phyloP scores from a whole-genome alignment of 2,113 vertebrate species.

The Climacteris rufus region DNA sequence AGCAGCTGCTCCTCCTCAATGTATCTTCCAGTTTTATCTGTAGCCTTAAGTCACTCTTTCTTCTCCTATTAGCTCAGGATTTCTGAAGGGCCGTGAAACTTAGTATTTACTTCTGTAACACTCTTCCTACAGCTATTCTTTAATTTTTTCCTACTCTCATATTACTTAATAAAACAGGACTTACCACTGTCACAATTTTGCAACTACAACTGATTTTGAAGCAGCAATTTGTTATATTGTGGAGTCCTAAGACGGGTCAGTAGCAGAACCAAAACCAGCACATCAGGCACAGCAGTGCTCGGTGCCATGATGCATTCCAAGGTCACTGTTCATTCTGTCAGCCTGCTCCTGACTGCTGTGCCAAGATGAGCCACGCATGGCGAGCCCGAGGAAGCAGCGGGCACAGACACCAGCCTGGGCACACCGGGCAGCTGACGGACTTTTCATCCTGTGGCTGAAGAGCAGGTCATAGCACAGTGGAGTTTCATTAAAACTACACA shows the following conservation, averaged over 20 bases:
- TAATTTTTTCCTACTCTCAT: background rate
- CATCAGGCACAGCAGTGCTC: background rate
- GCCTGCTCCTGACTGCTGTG: background rate
- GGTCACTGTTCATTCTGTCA: background rate
- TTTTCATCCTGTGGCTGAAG: background rate
- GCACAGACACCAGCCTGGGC: background rate
- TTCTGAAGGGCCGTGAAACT: background rate
- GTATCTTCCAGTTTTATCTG: background rate
- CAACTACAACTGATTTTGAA: background rate
- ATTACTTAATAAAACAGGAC: background rate
- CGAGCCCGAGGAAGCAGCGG: background rate
- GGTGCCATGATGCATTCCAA: background rate
- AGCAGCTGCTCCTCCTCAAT: background rate
- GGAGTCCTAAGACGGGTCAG: background rate
- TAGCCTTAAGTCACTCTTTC: background rate
- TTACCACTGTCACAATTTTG: background rate
- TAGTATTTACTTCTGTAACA: background rate
- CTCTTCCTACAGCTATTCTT: background rate
- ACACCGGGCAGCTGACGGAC: background rate
- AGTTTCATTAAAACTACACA: background rate
- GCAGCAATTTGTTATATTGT: fast-evolving
- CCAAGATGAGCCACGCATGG: background rate
- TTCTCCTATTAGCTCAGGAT: background rate
- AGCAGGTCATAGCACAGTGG: background rate
- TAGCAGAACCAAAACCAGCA: background rate